Conservation (phyloP, 2,113 vertebrate genomes). For the Hippopotamus amphibius region DNA sequence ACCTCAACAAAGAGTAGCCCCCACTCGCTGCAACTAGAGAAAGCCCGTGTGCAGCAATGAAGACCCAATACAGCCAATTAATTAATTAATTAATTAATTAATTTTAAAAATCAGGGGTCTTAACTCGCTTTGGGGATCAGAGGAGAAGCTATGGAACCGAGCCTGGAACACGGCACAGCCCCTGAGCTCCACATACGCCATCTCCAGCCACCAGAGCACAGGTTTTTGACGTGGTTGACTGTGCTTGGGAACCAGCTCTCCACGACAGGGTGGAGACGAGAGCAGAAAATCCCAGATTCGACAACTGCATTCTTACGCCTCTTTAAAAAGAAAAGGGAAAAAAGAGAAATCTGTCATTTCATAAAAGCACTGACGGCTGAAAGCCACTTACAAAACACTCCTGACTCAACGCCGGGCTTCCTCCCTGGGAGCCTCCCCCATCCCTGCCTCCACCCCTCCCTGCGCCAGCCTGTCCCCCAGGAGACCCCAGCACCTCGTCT, state of each 20-base stretch:
- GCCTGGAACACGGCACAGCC: fast-evolving
- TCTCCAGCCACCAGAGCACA: fast-evolving
- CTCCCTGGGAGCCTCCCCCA: not conserved
- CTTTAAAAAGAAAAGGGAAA: not conserved
- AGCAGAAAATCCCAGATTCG: not conserved
- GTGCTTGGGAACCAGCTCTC: not conserved
- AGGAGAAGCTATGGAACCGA: fast-evolving
- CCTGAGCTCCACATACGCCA: fast-evolving
- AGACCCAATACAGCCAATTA: no score
- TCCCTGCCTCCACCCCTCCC: not conserved
- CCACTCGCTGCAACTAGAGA: no score
- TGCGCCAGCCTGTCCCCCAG: not conserved
- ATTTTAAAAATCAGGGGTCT: not conserved
- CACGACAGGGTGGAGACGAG: not conserved
- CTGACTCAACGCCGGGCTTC: not conserved
- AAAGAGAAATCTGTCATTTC: not conserved
- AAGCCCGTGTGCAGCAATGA: no score
- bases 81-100: no score
- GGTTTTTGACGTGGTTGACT: fast-evolving
- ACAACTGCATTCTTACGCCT: not conserved
- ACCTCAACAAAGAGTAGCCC: no score
- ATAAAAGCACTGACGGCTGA: not conserved
- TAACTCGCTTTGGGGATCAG: not conserved
- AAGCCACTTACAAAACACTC: not conserved
- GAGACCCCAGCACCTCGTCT: not conserved